These are phyloP conservation scores for Oligia latruncula DNA, from an alignment of 2,888 invertebrate species.

Conservation along the genomic window DNA sequence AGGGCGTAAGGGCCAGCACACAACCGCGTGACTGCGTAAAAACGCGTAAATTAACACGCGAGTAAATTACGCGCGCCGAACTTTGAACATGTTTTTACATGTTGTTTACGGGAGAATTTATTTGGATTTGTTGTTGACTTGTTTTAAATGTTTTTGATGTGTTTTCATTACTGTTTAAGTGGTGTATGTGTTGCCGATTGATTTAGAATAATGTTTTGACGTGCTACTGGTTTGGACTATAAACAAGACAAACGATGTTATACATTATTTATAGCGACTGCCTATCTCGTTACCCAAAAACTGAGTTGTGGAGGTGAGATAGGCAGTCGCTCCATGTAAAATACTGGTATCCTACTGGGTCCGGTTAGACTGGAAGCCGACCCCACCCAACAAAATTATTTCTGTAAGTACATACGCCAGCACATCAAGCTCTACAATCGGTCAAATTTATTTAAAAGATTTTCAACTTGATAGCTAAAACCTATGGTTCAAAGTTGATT, in stretches of 20 bases:
- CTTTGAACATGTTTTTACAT: constrained; percentile 49
- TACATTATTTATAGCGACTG: neutral
- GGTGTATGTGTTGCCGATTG: constrained; percentile 13
- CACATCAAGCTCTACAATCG: too few relatives aligned
- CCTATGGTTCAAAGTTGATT: too few relatives aligned
- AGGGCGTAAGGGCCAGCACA: constrained; percentile 61
- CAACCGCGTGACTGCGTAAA: constrained; percentile 59
- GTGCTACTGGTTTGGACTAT: neutral
- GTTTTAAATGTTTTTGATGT: constrained; percentile 44
- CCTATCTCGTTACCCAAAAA: too few relatives aligned
- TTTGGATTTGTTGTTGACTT: constrained; percentile 52
- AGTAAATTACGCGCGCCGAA: constrained; percentile 51
- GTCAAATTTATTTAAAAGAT: too few relatives aligned
- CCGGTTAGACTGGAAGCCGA: too few relatives aligned
- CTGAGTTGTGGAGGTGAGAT: neutral
- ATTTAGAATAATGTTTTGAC: constrained; percentile 13
- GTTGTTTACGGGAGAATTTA: constrained; percentile 54
- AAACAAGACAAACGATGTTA: neutral
- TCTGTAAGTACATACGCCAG: too few relatives aligned
- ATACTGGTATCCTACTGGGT: too few relatives aligned
- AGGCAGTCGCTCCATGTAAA: neutral
- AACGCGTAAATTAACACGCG: constrained; percentile 66
- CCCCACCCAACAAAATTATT: too few relatives aligned
- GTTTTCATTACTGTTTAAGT: constrained; percentile 40
- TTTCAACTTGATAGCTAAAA: too few relatives aligned